These are phyloP conservation scores for Oscheius myriophilus DNA, from an alignment of 2,888 invertebrate genomes.

Conservation along the genomic window DNA sequence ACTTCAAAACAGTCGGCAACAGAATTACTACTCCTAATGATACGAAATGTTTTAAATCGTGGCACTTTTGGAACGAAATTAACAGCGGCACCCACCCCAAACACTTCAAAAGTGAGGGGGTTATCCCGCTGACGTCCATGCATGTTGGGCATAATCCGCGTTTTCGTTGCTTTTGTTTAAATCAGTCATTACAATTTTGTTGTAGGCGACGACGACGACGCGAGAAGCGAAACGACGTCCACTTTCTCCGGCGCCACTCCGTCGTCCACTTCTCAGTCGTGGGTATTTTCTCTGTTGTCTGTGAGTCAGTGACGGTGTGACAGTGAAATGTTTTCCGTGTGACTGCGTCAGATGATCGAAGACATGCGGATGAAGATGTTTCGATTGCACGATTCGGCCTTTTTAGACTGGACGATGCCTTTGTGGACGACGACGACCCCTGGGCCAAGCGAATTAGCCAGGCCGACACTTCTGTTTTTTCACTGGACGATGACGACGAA, in stretches of 20 bases:
- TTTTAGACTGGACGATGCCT: constrained; percentile 15
- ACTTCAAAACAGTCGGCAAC: too few relatives aligned
- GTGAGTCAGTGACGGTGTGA: not conserved
- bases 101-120: too few relatives aligned
- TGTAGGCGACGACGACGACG: constrained; percentile 12
- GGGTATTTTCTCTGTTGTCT: not conserved
- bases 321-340: not conserved
- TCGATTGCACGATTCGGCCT: not conserved
- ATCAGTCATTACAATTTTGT: not conserved
- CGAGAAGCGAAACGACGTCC: not conserved
- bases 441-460: constrained; percentile 5
- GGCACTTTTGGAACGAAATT: too few relatives aligned
- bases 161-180: too few relatives aligned
- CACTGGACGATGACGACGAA: constrained; percentile 36
- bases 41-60: too few relatives aligned
- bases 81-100: too few relatives aligned
- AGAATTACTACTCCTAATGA: too few relatives aligned
- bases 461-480: constrained; percentile 10
- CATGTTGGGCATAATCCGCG: too few relatives aligned
- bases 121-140: too few relatives aligned
- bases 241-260: constrained; percentile 1
- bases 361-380: constrained; percentile 4
- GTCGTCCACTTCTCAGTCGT: constrained; percentile 12
- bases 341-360: not conserved
- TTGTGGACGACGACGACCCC: constrained; percentile 7